Conservation (phyloP, 2,888 invertebrate species). For the Masnerella sp. region DNA sequence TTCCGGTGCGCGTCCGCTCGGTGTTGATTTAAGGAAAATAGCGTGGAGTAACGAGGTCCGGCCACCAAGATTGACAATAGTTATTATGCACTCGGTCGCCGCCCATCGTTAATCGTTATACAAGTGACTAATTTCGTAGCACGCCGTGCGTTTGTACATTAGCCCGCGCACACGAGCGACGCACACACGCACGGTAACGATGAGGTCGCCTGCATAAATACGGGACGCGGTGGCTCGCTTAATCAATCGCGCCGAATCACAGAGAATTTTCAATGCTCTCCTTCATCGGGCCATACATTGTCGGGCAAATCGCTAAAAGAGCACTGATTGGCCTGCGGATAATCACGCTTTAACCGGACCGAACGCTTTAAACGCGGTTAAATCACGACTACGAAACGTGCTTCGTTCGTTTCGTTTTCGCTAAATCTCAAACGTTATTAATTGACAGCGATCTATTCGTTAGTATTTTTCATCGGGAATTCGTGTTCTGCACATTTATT, state of each 20-base stretch:
- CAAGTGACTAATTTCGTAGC: constrained; percentile 60
- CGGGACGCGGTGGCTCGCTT: constrained; percentile 63
- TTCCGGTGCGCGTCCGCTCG: constrained; percentile 23
- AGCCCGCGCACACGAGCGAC: constrained; percentile 63
- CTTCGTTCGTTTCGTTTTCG: constrained; percentile 33
- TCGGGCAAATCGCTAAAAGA: constrained; percentile 56
- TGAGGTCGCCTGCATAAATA: constrained; percentile 72
- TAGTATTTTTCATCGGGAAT: not conserved
- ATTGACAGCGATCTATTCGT: not conserved
- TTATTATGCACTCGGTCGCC: constrained; percentile 59
- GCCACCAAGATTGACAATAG: constrained; percentile 61
- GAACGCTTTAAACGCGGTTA: constrained; percentile 44
- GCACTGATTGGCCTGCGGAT: constrained; percentile 56
- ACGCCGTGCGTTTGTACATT: constrained; percentile 57
- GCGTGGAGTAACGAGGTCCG: constrained; percentile 48
- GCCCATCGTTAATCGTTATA: constrained; percentile 61
- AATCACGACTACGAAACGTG: constrained; percentile 43
- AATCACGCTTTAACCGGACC: constrained; percentile 56
- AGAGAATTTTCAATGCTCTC: constrained; percentile 64
- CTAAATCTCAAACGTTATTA: constrained; percentile 20
- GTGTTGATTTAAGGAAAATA: constrained; percentile 60
- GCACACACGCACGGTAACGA: constrained; percentile 66
- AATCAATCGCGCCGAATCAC: constrained; percentile 70
- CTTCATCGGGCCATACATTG: constrained; percentile 58
- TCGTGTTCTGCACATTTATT: too few species aligned